Conservation (phyloP, 2,113 vertebrate genomes). For the Muscicapa adusta region DNA sequence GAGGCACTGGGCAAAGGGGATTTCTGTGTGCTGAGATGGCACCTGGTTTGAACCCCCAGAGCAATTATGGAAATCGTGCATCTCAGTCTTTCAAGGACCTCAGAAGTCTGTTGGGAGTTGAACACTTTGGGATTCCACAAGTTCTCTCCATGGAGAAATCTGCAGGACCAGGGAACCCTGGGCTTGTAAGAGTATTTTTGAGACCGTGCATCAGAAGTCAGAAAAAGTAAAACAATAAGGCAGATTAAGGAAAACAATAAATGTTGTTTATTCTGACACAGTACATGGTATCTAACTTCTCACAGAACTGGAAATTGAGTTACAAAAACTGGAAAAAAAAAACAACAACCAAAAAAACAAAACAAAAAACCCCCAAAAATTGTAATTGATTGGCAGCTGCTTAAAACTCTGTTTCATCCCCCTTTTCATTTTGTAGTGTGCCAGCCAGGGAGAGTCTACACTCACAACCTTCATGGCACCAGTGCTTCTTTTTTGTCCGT, state of each 20-base stretch:
- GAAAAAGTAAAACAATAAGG: background rate
- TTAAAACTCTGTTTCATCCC: background rate
- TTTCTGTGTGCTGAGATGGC: background rate
- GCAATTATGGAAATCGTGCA: accelerated
- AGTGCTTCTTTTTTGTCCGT: background rate
- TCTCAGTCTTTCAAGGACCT: background rate
- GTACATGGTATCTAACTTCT: background rate
- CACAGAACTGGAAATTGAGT: background rate
- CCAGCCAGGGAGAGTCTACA: background rate
- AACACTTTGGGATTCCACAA: background rate
- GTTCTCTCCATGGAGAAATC: background rate
- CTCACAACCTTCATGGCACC: background rate
- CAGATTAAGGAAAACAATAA: background rate
- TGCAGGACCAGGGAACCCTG: background rate
- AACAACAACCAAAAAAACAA: too few relatives aligned
- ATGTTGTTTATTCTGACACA: background rate
- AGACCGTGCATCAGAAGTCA: background rate
- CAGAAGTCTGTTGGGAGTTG: background rate
- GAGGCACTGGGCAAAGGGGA: background rate
- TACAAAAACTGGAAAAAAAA: background rate
- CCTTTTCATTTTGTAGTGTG: background rate
- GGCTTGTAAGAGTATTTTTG: background rate
- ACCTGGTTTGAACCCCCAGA: background rate
- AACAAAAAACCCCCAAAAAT: background rate
- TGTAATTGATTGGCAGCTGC: background rate